phyloP scores from a whole-genome alignment of 1,140 invertebrate genomes.

The Heterodera carotae region DNA sequence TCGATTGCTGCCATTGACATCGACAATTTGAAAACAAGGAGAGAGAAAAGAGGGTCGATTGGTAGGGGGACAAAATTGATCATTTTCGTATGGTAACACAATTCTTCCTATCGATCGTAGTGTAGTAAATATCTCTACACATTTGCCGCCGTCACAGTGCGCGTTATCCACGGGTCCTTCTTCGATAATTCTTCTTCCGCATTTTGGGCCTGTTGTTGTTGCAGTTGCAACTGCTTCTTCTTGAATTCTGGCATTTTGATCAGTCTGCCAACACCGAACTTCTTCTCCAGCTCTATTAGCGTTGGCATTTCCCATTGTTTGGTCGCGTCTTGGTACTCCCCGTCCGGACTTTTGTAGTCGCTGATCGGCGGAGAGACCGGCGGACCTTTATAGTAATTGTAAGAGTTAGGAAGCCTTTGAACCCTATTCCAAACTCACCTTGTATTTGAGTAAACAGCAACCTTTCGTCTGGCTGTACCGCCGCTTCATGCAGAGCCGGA shows the following conservation, averaged over 20 bases:
- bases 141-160: too few relatives aligned
- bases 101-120: too few relatives aligned
- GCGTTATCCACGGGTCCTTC: conserved; percentile 7
- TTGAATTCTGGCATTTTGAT: conserved; percentile 24
- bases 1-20: too few relatives aligned
- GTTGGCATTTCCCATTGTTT: conserved; percentile 22
- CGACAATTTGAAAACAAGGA: too few relatives aligned
- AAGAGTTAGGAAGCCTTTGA: not conserved
- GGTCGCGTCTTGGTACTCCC: conserved; percentile 54
- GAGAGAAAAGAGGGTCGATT: too few relatives aligned
- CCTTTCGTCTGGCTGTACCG: conserved; percentile 61
- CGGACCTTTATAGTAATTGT: conserved; percentile 39
- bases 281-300: conserved; percentile 11
- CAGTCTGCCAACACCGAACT: conserved; percentile 16
- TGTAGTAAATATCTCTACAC: too few relatives aligned
- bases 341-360: conserved; percentile 65
- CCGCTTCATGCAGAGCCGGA: conserved; percentile 65
- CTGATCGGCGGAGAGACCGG: conserved; percentile 64
- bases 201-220: conserved; percentile 1
- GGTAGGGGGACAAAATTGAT: too few relatives aligned
- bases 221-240: conserved; percentile 7
- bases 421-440: conserved; percentile 43
- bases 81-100: too few relatives aligned
- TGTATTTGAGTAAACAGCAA: conserved; percentile 54
- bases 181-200: not conserved